Conservation (phyloP, 2,113 vertebrate genomes). For the Bufo gargarizans region DNA sequence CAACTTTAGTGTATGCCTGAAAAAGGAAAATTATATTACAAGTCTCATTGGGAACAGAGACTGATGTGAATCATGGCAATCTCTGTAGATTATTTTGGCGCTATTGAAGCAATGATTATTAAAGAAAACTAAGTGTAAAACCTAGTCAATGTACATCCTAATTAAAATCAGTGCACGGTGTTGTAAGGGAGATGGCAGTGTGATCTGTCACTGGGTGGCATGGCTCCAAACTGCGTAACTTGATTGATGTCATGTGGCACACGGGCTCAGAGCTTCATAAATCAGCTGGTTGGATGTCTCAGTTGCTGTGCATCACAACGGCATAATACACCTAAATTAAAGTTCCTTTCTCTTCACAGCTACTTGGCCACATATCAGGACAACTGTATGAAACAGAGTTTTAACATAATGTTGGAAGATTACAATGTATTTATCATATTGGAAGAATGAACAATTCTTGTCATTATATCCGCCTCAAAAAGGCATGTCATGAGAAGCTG, state of each 20-base stretch:
- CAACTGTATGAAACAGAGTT: not conserved
- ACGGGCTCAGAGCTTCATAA: not conserved
- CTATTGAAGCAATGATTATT: not conserved
- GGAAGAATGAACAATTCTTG: not conserved
- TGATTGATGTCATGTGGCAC: not conserved
- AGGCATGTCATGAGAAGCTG: constrained; percentile 25
- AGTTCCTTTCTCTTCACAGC: not conserved
- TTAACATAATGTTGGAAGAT: not conserved
- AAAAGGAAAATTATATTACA: not conserved
- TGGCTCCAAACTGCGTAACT: not conserved
- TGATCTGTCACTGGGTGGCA: not conserved
- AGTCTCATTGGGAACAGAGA: not conserved
- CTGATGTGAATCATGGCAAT: not conserved
- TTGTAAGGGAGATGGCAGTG: not conserved
- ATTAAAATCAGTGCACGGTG: not conserved
- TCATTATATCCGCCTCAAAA: not conserved
- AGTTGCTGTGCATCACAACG: not conserved
- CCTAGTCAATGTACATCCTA: not conserved
- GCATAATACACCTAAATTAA: not conserved
- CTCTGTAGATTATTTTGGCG: not conserved
- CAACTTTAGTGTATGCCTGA: not conserved
- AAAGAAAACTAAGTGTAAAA: no score
- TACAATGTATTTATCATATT: constrained; percentile 11
- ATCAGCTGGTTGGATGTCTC: not conserved
- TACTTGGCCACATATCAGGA: not conserved